Conservation (phyloP, 2,113 vertebrate species). For the Dipodomys stephensi region DNA sequence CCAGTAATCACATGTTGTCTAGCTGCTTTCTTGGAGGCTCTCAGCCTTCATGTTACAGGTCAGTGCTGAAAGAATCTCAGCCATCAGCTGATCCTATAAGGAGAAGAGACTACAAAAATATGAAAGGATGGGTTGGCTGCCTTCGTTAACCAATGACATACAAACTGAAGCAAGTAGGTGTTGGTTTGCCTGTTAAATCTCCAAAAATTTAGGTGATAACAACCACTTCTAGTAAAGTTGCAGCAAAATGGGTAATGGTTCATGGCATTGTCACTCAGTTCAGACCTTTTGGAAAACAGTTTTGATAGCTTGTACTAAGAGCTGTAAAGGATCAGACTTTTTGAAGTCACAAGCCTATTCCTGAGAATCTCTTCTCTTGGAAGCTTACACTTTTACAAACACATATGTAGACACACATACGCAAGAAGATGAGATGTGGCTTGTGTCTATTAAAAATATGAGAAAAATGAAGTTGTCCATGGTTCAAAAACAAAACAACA, state of each 20-base stretch:
- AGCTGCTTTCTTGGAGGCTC: neutral
- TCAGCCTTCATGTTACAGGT: neutral
- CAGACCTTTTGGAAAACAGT: neutral
- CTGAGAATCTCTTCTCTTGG: neutral
- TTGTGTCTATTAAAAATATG: neutral
- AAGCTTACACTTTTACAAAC: neutral
- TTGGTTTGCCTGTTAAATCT: neutral
- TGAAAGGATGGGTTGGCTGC: conserved; percentile 24
- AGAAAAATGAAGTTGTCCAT: neutral
- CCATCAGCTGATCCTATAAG: neutral
- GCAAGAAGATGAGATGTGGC: neutral
- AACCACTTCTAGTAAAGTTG: conserved; percentile 41
- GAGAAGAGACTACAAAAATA: neutral
- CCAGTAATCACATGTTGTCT: neutral
- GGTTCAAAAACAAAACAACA: neutral
- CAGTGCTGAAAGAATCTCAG: neutral
- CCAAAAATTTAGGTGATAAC: conserved; percentile 25
- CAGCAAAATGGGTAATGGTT: conserved; percentile 23
- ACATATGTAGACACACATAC: neutral
- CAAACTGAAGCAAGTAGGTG: conserved; percentile 33
- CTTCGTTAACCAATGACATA: conserved; percentile 20
- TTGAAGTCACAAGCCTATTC: neutral
- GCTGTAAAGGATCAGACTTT: neutral
- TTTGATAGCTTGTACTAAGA: neutral
- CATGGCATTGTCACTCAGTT: neutral